Conservation (phyloP, 2,888 invertebrate genomes). For the Anthrax anthrax region DNA sequence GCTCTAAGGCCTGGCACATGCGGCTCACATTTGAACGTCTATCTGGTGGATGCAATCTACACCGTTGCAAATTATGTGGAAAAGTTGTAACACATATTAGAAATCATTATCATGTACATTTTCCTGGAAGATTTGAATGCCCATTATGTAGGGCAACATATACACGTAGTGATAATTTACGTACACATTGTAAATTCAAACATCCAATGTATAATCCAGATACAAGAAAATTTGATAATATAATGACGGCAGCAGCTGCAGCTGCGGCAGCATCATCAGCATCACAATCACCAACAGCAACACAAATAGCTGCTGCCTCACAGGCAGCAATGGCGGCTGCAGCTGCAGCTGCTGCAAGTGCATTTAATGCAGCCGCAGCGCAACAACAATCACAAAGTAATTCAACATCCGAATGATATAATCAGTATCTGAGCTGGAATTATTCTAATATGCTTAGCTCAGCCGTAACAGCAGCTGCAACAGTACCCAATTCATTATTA, state of each 20-base stretch:
- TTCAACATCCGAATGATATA: constrained; percentile 23
- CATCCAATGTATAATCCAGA: constrained; percentile 77
- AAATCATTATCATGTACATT: constrained; percentile 89
- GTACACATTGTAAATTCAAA: constrained; percentile 86
- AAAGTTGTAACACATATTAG: constrained; percentile 90
- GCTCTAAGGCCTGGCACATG: constrained; percentile 92
- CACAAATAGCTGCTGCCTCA: constrained; percentile 38
- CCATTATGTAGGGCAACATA: constrained; percentile 82
- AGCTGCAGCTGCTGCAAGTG: constrained; percentile 26
- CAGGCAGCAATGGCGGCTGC: constrained; percentile 34
- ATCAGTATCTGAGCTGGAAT: constrained; percentile 32
- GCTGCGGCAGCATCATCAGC: constrained; percentile 27
- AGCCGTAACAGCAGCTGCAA: constrained; percentile 4
- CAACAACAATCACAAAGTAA: constrained; percentile 26
- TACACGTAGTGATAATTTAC: constrained; percentile 83
- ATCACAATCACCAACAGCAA: constrained; percentile 38
- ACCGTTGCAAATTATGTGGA: constrained; percentile 87
- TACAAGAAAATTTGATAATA: constrained; percentile 72
- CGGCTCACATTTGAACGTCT: constrained; percentile 87
- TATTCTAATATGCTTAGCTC: constrained; percentile 23
- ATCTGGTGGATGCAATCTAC: constrained; percentile 84
- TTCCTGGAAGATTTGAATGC: constrained; percentile 83
- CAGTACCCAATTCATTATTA: constrained; percentile 16
- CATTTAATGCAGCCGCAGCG: constrained; percentile 23
- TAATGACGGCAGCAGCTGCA: constrained; percentile 42